phyloP scores from a whole-genome alignment of 1,140 invertebrate species.

The Bombus fervidus region DNA sequence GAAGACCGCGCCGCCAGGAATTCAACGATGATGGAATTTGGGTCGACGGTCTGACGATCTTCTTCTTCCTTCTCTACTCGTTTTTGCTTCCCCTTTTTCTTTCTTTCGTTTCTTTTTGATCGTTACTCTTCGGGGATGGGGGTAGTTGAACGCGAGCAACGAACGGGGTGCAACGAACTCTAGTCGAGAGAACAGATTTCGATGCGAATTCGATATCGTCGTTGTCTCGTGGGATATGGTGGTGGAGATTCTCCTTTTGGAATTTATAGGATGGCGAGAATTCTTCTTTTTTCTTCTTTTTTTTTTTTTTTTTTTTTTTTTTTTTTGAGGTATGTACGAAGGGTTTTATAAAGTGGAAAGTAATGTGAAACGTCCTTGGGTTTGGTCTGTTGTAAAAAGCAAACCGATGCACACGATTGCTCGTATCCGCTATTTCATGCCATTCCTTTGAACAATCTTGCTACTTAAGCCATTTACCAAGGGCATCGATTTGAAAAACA shows the following conservation, averaged over 20 bases:
- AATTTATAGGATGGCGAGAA: too few species aligned
- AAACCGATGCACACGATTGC: too few species aligned
- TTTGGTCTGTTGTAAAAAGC: too few species aligned
- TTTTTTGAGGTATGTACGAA: too few species aligned
- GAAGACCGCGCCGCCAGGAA: conserved; percentile 46
- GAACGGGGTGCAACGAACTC: neutral
- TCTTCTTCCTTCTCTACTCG: neutral
- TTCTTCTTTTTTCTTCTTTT: too few species aligned
- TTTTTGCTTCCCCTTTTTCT: too few species aligned
- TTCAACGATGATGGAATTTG: conserved; percentile 66
- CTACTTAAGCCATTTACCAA: neutral
- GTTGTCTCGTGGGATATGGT: neutral
- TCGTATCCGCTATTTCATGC: too few species aligned
- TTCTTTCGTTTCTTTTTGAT: neutral
- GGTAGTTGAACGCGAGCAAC: neutral
- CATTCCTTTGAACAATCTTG: too few species aligned
- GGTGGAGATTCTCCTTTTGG: too few species aligned
- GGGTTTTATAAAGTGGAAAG: too few species aligned
- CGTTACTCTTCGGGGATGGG: neutral
- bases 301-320: too few species aligned
- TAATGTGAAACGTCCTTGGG: too few species aligned
- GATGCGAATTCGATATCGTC: neutral
- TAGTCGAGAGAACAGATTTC: neutral
- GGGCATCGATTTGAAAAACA: neutral
- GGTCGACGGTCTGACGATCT: conserved; percentile 51